Percentiles rank a stretch among this genome's conserved stretches.
Evolutionary conservation across 2,113 vertebrate genomes (phyloP).

Genomic region (Misgurnus mizolepis): DNA sequence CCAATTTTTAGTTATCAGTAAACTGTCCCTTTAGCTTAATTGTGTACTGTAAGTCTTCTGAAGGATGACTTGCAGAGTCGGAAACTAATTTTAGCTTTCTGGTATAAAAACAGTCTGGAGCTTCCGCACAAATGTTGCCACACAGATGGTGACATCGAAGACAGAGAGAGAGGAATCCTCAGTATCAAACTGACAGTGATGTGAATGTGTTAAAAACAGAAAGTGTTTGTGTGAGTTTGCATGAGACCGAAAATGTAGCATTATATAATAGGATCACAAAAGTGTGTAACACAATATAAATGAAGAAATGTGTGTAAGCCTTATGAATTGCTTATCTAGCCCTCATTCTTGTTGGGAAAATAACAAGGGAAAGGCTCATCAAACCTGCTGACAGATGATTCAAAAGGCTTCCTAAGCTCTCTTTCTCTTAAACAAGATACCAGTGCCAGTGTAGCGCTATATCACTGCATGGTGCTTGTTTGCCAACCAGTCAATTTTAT

Average conservation of each 20-base stretch:
- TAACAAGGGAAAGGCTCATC: neutral
- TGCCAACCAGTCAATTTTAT: constrained; percentile 1
- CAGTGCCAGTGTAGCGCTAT: neutral
- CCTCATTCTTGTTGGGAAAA: constrained; percentile 28
- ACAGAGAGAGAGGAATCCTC: no score
- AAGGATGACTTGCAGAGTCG: neutral
- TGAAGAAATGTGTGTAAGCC: neutral
- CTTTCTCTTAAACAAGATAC: neutral
- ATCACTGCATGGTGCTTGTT: neutral
- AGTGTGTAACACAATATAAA: neutral
- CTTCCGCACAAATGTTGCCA: neutral
- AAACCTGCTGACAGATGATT: constrained; percentile 8
- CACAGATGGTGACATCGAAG: neutral
- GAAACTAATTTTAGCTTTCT: neutral
- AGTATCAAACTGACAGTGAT: neutral
- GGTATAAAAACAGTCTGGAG: neutral
- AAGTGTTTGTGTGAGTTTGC: neutral
- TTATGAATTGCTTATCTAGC: neutral
- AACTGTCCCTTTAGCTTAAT: no score
- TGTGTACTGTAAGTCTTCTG: neutral
- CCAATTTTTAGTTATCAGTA: no score
- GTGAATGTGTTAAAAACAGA: neutral
- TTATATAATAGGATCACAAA: neutral
- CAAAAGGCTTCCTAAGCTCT: neutral
- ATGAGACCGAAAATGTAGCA: neutral